These are phyloP conservation scores for Setipinna tenuifilis DNA, from an alignment of 2,797 vertebrate species.

Conservation along the genomic window DNA sequence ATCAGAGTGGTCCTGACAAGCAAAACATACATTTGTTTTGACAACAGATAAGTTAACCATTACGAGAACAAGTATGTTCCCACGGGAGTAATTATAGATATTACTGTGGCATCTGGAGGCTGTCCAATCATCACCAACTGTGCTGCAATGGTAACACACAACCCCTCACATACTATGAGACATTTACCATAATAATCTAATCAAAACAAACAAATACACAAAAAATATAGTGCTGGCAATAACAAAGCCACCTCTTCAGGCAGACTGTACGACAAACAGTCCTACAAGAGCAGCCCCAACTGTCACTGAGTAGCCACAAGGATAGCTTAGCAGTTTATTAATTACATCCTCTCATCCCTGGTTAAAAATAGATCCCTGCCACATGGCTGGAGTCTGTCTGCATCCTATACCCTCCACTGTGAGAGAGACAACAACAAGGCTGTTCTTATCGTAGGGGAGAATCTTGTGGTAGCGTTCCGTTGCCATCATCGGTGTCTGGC, in stretches of 20 bases:
- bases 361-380: background rate
- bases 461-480: slow-evolving; percentile 29
- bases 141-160: background rate
- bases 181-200: background rate
- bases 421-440: slow-evolving; percentile 19
- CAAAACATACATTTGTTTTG: slow-evolving; percentile 12
- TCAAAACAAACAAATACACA: background rate
- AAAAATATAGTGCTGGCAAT: background rate
- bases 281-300: background rate
- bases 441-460: slow-evolving; percentile 45
- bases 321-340: background rate
- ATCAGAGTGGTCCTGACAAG: background rate
- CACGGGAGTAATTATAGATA: background rate
- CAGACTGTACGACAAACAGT: background rate
- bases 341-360: slow-evolving; percentile 1
- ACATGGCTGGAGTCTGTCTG: background rate
- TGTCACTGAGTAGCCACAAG: background rate
- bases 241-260: background rate
- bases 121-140: background rate
- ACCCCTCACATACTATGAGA: background rate
- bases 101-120: background rate
- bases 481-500: background rate
- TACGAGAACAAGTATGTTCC: background rate
- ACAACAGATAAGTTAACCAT: background rate
- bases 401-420: background rate